These are phyloP conservation scores for Chymomyza caudatula DNA, from an alignment of 2,888 invertebrate genomes.

Conservation along the genomic window DNA sequence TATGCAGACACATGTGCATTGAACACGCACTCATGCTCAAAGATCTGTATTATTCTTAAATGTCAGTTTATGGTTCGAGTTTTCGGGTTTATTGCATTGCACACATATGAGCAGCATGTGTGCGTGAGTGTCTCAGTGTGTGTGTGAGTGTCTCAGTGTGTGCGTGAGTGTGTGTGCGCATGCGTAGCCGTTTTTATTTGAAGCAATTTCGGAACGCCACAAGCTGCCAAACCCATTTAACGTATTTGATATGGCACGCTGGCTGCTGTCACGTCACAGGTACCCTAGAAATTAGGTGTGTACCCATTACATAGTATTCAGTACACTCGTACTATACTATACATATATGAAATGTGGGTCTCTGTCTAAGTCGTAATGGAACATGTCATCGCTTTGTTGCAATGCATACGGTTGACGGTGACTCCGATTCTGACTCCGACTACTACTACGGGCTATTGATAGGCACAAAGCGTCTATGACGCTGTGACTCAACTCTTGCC, in stretches of 20 bases:
- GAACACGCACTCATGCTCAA: constrained; percentile 44
- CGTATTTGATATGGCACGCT: constrained; percentile 13
- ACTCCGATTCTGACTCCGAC: constrained; percentile 37
- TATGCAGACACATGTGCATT: constrained; percentile 61
- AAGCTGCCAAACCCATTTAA: constrained; percentile 49
- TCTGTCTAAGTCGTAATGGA: constrained; percentile 48
- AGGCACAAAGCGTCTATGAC: neutral
- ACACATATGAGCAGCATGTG: constrained; percentile 62
- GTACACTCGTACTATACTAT: neutral
- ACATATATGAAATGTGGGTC: constrained; percentile 47
- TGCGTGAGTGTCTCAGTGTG: constrained; percentile 39
- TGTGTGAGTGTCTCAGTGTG: constrained; percentile 23
- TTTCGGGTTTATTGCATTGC: constrained; percentile 46
- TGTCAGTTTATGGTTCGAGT: constrained; percentile 56
- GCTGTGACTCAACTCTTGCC: neutral
- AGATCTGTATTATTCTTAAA: constrained; percentile 52
- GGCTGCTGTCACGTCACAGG: constrained; percentile 56
- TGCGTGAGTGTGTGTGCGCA: constrained; percentile 39
- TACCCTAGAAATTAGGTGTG: constrained; percentile 60
- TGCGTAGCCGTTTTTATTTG: constrained; percentile 57
- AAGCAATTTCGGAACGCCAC: neutral
- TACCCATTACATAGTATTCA: constrained; percentile 13
- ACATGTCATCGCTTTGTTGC: constrained; percentile 54
- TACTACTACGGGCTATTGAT: neutral
- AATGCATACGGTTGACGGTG: constrained; percentile 17